phyloP scores from a whole-genome alignment of 2,797 vertebrate species.

The Micromesistius poutassou region DNA sequence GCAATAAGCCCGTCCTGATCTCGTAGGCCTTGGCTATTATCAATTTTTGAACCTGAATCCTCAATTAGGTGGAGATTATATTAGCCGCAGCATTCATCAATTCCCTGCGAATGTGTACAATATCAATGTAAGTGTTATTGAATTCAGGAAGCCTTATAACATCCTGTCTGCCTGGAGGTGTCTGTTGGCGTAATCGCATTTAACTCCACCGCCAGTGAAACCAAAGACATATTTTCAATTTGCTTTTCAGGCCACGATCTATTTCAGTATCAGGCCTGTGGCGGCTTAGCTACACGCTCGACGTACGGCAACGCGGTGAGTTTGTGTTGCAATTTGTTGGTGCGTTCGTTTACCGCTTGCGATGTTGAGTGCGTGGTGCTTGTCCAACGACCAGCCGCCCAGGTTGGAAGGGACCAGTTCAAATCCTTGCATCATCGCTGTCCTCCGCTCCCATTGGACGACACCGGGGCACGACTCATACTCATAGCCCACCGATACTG shows the following conservation, averaged over 20 bases:
- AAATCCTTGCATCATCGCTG: constrained; percentile 89
- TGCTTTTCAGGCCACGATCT: not conserved
- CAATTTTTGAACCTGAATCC: not conserved
- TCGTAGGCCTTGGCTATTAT: not conserved
- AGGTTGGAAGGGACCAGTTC: constrained; percentile 93
- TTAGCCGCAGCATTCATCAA: not conserved
- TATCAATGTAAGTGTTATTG: not conserved
- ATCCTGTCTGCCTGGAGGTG: not conserved
- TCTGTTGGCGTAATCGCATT: not conserved
- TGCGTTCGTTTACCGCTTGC: constrained; percentile 85
- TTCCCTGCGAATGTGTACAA: constrained; percentile 1
- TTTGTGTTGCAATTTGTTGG: not conserved
- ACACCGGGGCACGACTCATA: constrained; percentile 89
- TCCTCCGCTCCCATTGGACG: constrained; percentile 90
- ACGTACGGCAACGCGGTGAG: constrained; percentile 11
- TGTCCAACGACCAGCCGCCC: constrained; percentile 94
- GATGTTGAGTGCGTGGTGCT: constrained; percentile 91
- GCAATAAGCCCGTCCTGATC: not conserved
- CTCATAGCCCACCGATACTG: constrained; percentile 95
- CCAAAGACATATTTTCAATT: not conserved
- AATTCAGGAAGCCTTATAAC: not conserved
- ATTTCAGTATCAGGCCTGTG: not conserved
- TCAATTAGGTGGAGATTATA: not conserved
- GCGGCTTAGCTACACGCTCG: constrained; percentile 6
- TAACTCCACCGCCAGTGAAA: not conserved